Percentiles rank a stretch among this genome's conserved stretches.
phyloP scores from a whole-genome alignment of 2,888 invertebrate genomes.

The Galeruca laticollis region DNA sequence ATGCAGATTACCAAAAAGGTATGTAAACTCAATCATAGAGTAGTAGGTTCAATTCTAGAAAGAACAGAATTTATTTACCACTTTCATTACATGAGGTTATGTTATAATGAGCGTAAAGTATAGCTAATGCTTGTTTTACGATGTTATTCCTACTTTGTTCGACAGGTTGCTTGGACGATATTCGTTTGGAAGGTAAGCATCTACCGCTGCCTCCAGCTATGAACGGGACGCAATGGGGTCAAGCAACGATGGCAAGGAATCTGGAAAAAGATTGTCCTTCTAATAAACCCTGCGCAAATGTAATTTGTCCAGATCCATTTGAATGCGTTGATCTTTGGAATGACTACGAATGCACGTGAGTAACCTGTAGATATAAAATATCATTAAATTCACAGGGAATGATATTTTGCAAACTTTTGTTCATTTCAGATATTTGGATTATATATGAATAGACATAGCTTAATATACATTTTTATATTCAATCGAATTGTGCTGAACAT shows the following conservation, averaged over 20 bases:
- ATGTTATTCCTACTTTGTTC: neutral
- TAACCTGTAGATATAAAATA: constrained; percentile 54
- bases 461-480: too few species aligned
- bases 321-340: constrained; percentile 98
- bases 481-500: too few species aligned
- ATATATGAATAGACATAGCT: neutral
- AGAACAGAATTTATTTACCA: neutral
- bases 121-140: too few species aligned
- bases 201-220: constrained; percentile 93
- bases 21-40: constrained; percentile 50
- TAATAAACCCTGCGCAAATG: constrained; percentile 94
- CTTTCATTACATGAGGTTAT: neutral
- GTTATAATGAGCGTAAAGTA: constrained; percentile 17
- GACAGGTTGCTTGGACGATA: constrained; percentile 83
- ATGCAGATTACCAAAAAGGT: constrained; percentile 95
- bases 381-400: neutral
- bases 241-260: constrained; percentile 93
- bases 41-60: neutral
- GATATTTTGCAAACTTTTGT: constrained; percentile 11
- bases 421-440: neutral
- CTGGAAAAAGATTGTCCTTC: constrained; percentile 93
- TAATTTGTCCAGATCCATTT: constrained; percentile 93
- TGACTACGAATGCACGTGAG: constrained; percentile 98
- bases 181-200: constrained; percentile 93
- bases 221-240: constrained; percentile 96